Evolutionary conservation across 1,140 invertebrate species (phyloP).

Genomic region (Drosophila truncata): DNA sequence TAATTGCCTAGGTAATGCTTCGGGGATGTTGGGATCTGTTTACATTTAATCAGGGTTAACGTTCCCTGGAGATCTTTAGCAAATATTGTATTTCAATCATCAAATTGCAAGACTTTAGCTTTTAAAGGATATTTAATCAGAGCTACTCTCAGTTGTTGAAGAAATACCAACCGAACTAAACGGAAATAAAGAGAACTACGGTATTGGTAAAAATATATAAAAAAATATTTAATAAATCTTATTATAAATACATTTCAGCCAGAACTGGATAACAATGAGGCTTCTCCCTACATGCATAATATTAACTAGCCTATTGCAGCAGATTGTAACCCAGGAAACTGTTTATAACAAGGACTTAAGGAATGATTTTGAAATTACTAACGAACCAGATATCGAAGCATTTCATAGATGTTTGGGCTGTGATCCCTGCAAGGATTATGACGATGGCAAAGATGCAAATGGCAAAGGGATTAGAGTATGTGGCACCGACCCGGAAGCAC

Average conservation of each 20-base stretch:
- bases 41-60: background rate
- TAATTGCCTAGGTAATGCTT: background rate
- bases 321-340: background rate
- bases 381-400: background rate
- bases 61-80: background rate
- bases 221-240: background rate
- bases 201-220: background rate
- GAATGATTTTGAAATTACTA: background rate
- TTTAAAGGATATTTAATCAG: background rate
- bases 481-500: too few species aligned
- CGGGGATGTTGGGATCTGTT: background rate
- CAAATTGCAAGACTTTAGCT: background rate
- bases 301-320: background rate
- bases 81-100: slow-evolving; percentile 3
- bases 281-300: background rate
- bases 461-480: slow-evolving; percentile 3
- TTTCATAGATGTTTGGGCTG: slow-evolving; percentile 5
- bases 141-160: background rate
- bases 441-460: background rate
- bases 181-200: background rate
- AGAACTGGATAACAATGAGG: background rate
- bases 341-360: background rate
- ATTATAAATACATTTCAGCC: background rate
- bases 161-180: background rate
- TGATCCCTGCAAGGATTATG: background rate